Base-by-base conservation (phyloP, 2,888 invertebrate genomes). In the Agonopterix heracliana region DNA sequence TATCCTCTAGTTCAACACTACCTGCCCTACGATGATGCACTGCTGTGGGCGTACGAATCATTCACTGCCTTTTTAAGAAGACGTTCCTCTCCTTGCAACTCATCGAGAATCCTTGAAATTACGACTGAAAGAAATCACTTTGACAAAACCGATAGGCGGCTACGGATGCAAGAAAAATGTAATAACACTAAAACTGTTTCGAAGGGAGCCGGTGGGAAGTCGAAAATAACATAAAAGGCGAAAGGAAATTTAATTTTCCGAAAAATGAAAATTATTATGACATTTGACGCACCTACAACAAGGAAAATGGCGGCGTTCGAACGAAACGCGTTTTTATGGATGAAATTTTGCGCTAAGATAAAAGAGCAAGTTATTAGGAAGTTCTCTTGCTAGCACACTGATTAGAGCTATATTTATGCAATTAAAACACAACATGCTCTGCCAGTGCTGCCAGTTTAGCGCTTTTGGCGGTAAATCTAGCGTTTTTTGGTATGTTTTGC, bases 211-310 rank as follows among this genome's bases (percentile, higher is more conserved):
- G 70, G 74, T 67, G 61, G 71, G 78, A 75, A 60, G 63, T 61
- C 68, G 63, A 68, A 74, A 78, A 73, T 63, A 82, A 81, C 73
- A 64, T 71, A 85, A 84, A 79, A 76, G 78, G 78, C 68, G 58
- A 80, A 85, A 82, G 70, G 79, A 85, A 85, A 83, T 71, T 66
- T 72, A 75, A 73, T 79, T 78, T 79, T 74, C 66, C 57, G 60
- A 68, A 73, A 81, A 83, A 81, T 77, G 71, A 71, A 84, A 86
- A 88, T 84, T 87, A 88, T 88, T 88, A 88, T 88, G 87, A 88
- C 87, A 88, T 88, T 87, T 87, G 85, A 84, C 78, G 84, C 84
- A 81, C 85, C 86, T 86, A 86, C 86, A 86, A 87, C 86, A 87
- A 86, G 86, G 81, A 87, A 88, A 86, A 88, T 88, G 87, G 87